Evolutionary conservation across 37 sponge, comb jelly and placozoan genomes (phyloP).

Genomic region (Aphrocallistes beatrix): DNA sequence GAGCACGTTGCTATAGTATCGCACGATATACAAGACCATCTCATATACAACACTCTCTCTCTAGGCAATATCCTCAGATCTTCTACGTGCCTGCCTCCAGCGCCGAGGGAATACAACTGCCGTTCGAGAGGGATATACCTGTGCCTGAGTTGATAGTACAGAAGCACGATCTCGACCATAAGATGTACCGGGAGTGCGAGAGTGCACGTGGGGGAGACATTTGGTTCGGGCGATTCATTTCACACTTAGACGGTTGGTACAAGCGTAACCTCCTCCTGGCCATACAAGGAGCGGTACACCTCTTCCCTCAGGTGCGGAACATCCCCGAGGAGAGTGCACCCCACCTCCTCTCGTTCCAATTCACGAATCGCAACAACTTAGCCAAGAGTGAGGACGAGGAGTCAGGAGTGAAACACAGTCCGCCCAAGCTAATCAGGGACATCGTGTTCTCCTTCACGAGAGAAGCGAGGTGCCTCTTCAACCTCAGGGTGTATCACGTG

Average conservation of each 20-base stretch:
- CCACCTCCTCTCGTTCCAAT: background rate
- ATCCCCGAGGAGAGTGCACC: background rate
- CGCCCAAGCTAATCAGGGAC: background rate
- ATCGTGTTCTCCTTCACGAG: background rate
- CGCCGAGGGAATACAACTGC: background rate
- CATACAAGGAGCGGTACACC: conserved; percentile 27
- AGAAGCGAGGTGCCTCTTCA: background rate
- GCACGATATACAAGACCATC: no score
- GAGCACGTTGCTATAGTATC: no score
- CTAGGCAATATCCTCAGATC: background rate
- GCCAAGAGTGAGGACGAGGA: background rate
- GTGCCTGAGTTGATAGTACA: background rate
- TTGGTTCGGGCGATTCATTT: conserved; percentile 54
- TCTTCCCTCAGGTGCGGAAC: background rate
- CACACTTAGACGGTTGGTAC: conserved; percentile 81
- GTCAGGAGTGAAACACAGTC: background rate
- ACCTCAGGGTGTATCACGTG: background rate
- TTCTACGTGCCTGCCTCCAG: background rate
- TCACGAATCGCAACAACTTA: background rate
- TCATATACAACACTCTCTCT: no score
- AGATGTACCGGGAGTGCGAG: background rate
- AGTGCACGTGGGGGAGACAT: conserved; percentile 37
- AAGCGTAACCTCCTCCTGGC: conserved; percentile 67
- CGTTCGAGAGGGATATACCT: background rate
- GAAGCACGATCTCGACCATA: background rate